These are phyloP conservation scores for Cerastis rubricosa DNA, from an alignment of 2,888 invertebrate species.

Conservation along the genomic window DNA sequence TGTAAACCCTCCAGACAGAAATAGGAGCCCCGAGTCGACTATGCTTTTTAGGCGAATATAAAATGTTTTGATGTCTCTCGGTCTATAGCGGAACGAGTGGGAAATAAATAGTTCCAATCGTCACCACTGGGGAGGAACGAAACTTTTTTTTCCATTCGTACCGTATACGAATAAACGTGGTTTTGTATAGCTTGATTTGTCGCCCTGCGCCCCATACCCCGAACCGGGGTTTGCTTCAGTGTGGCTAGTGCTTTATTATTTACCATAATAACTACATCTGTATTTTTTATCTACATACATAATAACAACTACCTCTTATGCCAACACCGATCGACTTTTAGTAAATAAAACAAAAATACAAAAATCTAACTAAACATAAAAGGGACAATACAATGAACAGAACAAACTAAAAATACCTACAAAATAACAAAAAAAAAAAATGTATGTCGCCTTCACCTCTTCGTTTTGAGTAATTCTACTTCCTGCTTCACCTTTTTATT, in stretches of 20 bases:
- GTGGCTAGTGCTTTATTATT: neutral
- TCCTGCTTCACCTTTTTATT: constrained; percentile 38
- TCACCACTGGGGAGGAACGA: too few species aligned
- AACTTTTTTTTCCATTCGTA: too few species aligned
- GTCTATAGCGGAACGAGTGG: too few species aligned
- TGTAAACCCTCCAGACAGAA: too few species aligned
- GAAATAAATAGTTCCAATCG: too few species aligned
- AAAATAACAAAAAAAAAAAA: constrained; percentile 12
- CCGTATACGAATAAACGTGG: too few species aligned
- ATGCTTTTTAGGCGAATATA: too few species aligned
- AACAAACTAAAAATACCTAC: constrained; percentile 34
- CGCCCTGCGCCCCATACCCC: neutral
- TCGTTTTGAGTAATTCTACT: constrained; percentile 29
- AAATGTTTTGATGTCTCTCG: too few species aligned
- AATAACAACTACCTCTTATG: neutral
- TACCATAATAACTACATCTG: neutral
- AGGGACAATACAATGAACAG: constrained; percentile 49
- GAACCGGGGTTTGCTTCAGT: neutral
- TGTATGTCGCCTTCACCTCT: constrained; percentile 51
- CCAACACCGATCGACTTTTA: neutral
- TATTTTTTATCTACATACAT: constrained; percentile 11
- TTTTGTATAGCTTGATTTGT: too few species aligned
- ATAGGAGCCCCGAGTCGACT: too few species aligned
- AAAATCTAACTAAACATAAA: constrained; percentile 49
- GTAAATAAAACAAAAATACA: neutral